These are phyloP conservation scores for Rhegmatorhina hoffmannsi DNA, from an alignment of 2,113 vertebrate species.

Conservation along the genomic window DNA sequence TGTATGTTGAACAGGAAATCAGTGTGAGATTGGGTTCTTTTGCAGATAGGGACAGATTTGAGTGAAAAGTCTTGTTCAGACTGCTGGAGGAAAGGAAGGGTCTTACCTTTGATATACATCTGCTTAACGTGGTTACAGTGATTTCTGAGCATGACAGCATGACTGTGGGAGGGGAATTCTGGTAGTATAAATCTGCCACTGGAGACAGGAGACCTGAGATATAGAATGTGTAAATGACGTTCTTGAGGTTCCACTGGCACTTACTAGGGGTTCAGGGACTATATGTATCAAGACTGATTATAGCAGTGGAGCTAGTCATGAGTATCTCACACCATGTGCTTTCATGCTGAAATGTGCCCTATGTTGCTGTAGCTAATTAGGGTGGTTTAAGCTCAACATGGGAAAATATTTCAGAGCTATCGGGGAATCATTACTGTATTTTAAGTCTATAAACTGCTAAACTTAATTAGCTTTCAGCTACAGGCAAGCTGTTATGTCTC, in stretches of 20 bases:
- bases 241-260: neutral
- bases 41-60: neutral
- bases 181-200: neutral
- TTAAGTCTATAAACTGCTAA: neutral
- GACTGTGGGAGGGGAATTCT: neutral
- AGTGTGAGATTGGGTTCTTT: neutral
- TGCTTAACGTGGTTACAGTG: neutral
- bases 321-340: fast-evolving
- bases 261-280: neutral
- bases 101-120: neutral
- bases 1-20: neutral
- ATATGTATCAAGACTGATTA: neutral
- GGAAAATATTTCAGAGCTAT: neutral
- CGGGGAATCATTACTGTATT: neutral
- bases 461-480: neutral
- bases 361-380: neutral
- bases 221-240: neutral
- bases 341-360: neutral
- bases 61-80: neutral
- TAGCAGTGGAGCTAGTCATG: neutral
- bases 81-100: neutral
- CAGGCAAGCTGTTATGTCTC: neutral
- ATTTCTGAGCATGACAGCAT: neutral
- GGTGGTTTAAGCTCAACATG: neutral
- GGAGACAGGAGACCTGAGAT: neutral